A percentile compares a stretch with the other conserved stretches of the same genome.
These are phyloP conservation scores for Amphiprion clarkii DNA, from an alignment of 2,797 vertebrate species.

Conservation along the genomic window DNA sequence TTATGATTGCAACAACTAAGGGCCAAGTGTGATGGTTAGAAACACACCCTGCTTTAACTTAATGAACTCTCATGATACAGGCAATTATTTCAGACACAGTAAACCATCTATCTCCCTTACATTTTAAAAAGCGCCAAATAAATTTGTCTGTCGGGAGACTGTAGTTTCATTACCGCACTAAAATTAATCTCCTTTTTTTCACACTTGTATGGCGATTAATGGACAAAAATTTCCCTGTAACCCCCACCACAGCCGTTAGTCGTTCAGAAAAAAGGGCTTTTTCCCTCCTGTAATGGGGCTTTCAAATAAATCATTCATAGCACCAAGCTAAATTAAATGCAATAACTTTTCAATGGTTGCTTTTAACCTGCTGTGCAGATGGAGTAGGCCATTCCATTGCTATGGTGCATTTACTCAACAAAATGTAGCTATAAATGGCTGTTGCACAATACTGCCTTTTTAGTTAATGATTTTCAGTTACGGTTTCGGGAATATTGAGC, in stretches of 20 bases:
- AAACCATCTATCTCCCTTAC: slow-evolving; percentile 49
- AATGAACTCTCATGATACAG: slow-evolving; percentile 55
- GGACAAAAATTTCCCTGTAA: slow-evolving; percentile 27
- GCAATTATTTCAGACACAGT: slow-evolving; percentile 46
- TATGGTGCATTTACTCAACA: slow-evolving; percentile 64
- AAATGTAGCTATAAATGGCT: slow-evolving; percentile 58
- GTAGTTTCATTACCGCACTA: slow-evolving; percentile 53
- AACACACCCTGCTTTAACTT: slow-evolving; percentile 32
- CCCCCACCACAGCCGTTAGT: slow-evolving; percentile 20
- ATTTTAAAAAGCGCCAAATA: slow-evolving; percentile 52
- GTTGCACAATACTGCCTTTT: slow-evolving; percentile 53
- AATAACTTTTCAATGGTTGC: slow-evolving; percentile 57
- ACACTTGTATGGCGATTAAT: slow-evolving; percentile 46
- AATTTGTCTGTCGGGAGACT: slow-evolving; percentile 35
- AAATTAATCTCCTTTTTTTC: slow-evolving; percentile 44
- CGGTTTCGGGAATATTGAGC: slow-evolving; percentile 43
- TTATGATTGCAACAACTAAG: slow-evolving; percentile 29
- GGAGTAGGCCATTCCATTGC: slow-evolving; percentile 50
- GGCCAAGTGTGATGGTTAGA: slow-evolving; percentile 33
- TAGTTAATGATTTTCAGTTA: slow-evolving; percentile 62
- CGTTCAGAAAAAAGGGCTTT: slow-evolving; percentile 29
- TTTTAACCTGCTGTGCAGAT: slow-evolving; percentile 63
- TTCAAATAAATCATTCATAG: slow-evolving; percentile 65
- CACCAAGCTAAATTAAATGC: slow-evolving; percentile 59
- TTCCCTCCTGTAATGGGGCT: slow-evolving; percentile 46